These are phyloP conservation scores for Hoplostethus atlanticus DNA, from an alignment of 2,797 vertebrate species.

Conservation along the genomic window DNA sequence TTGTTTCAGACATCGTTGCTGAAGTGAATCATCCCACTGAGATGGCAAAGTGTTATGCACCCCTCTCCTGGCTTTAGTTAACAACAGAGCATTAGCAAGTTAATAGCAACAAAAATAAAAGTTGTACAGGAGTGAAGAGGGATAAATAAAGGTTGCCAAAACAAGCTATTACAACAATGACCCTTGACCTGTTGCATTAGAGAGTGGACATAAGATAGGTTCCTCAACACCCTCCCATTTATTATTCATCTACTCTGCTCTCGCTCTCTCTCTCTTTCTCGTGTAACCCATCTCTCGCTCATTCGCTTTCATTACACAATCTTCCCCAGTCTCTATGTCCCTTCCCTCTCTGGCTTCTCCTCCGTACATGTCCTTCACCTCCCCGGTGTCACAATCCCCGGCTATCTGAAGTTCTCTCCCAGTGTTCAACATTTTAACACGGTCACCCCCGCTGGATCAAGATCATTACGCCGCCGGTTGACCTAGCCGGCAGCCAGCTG, in stretches of 20 bases:
- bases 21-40: conserved; percentile 60
- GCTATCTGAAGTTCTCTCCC: conserved; percentile 21
- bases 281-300: conserved; percentile 44
- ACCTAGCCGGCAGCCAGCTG: conserved; percentile 14
- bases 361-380: conserved; percentile 32
- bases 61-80: conserved; percentile 52
- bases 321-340: conserved; percentile 22
- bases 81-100: conserved; percentile 29
- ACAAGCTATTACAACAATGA: conserved; percentile 56
- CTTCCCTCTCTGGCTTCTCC: conserved; percentile 12
- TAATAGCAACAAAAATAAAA: conserved; percentile 48
- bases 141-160: conserved; percentile 64
- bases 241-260: conserved; percentile 67
- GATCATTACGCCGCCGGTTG: conserved; percentile 3
- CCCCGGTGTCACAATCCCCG: conserved; percentile 8
- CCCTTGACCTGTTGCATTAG: conserved; percentile 71
- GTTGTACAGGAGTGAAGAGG: conserved; percentile 30
- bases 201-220: conserved; percentile 47
- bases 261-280: conserved; percentile 31
- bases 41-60: conserved; percentile 60
- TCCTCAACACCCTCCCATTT: conserved; percentile 64
- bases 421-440: conserved; percentile 32
- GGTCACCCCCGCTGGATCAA: neutral
- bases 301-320: conserved; percentile 66
- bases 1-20: conserved; percentile 24